Evolutionary conservation across 1,140 invertebrate genomes (phyloP), one percentile per base, ranked within the genome.

Genomic region (Dreissena polymorpha): DNA sequence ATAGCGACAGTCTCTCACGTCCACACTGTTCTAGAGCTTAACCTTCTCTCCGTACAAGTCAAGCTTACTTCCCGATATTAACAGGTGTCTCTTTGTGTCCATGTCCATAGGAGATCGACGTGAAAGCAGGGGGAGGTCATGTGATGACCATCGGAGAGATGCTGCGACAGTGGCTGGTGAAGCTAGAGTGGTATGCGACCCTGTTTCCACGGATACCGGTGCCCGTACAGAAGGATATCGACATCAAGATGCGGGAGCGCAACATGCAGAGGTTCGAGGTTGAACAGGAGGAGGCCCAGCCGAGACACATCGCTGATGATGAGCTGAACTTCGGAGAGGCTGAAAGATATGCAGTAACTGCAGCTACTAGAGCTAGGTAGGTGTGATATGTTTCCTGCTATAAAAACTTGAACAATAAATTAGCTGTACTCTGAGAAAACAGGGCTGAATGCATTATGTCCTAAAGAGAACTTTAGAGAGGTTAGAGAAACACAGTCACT

Each of bases 181-280:
- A 99, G 92, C 93, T 99, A 64, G 98, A 99, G 89, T 93, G 93
- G 93, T 99, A 98, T 94, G 98, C 97, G 5, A 99, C 99, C 10
- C 94, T 99, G 16, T 99, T 99, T 92, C 99, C 99, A 0, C 95
- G 99, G 85, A 99, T 99, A 93, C 99, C 99, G n/a, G 98, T 99
- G 53, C 98, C 98, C 18, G 99, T 99, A 88, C 98, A 99, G 93
- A 98, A 95, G 89, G 87, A 89, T 69, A 86, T 93, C 13, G 90
- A 91, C 67, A 75, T 86, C 21, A 91, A 92, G 67, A 53, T 92
- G 76, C 88, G 88, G 73, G 83, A 87, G 13, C 86, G 85, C 3
- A 64, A 0, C 29, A 81, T 16, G 70, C 80, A 57, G 23, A 21
- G 21, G 63, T 82, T 39, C 49, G 72, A 21, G 25, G 68, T 16